A percentile compares a stretch with the other conserved stretches of the same genome.
Conservation (phyloP, 2,888 invertebrate species). For the Calliphora vomitoria region DNA sequence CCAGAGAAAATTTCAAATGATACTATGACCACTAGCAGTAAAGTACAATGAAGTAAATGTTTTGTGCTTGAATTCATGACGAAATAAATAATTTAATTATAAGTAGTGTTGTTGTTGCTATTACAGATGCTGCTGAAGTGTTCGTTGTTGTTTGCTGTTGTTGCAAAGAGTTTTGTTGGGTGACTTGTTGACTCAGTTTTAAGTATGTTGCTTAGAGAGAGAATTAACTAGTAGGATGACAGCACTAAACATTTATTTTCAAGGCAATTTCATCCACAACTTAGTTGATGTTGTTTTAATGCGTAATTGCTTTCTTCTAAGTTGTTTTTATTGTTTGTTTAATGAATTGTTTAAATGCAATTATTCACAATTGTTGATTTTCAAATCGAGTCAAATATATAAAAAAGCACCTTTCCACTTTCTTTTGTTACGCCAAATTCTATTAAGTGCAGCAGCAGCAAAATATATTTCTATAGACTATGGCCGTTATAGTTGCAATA, state of each 20-base stretch:
- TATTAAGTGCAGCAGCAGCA: slow-evolving; percentile 18
- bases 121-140: slow-evolving; percentile 8
- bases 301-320: slow-evolving; percentile 10
- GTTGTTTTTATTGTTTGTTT: slow-evolving; percentile 36
- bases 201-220: slow-evolving; percentile 6
- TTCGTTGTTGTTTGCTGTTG: neutral
- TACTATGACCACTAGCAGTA: slow-evolving; percentile 90
- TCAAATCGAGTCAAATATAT: slow-evolving; percentile 21
- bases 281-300: slow-evolving; percentile 15
- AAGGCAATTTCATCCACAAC: neutral
- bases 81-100: slow-evolving; percentile 31
- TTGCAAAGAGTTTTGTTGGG: too few species aligned
- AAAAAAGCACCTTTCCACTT: slow-evolving; percentile 43
- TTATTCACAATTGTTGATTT: slow-evolving; percentile 46
- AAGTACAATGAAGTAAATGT: slow-evolving; percentile 92
- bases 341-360: slow-evolving; percentile 63
- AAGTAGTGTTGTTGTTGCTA: slow-evolving; percentile 3
- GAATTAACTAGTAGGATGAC: neutral
- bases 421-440: neutral
- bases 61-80: slow-evolving; percentile 86
- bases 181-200: slow-evolving; percentile 17
- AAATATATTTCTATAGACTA: slow-evolving; percentile 5
- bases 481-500: slow-evolving; percentile 38
- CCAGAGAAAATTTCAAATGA: slow-evolving; percentile 90
- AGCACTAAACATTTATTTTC: slow-evolving; percentile 12